Base-by-base conservation (phyloP, 2,888 invertebrate genomes). In the Yponomeuta evonymella region DNA sequence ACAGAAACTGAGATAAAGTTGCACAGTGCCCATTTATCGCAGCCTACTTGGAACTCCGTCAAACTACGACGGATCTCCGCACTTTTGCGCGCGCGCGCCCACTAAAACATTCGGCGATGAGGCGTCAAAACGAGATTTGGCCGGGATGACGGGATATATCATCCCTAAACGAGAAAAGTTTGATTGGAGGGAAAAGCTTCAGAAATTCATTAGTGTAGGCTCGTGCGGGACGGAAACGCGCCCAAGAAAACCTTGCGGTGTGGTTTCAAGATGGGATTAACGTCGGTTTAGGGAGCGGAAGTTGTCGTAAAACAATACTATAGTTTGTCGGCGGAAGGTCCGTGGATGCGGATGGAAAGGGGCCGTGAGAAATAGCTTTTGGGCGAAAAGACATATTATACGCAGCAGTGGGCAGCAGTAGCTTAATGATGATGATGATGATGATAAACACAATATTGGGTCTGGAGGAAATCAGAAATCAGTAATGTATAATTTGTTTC, bases 111-210 rank as follows among this genome's bases (percentile, higher is more conserved):
- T 29, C 67, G 11, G 69, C 51, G 68, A 79, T 79, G 63, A 70
- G 62, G 75, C 76, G 76, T 81, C 79, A 78, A 75, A 75, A 71
- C 69, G 69, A 72, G 79, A 80, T 76, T 79, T 77, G 73, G 73
- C 78, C 72, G 69, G 72, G 75, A 78, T 80, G 80, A 75, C 78
- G 82, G 82, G 82, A 87, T 87, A 83, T 84, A 83, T 88, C 86
- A 87, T 81, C 76, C 43, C 81, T 77, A 87, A 87, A 90, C 85
- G 89, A 87, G 89, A 87, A 89, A 90, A 90, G 85, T 90, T 90
- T 87, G 87, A 88, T 89, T 87, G 84, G 82, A 78, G 79, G 15
- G 51, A 74, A 78, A 78, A 81, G 83, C 83, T 84, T 85, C 83
- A 81, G 84, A 83, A 88, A 89, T 89, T 90, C 87, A 90, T 90